Evolutionary conservation across 1,140 invertebrate species (phyloP), one percentile per base, ranked within the genome.

Genomic region (Apolygus lucorum): DNA sequence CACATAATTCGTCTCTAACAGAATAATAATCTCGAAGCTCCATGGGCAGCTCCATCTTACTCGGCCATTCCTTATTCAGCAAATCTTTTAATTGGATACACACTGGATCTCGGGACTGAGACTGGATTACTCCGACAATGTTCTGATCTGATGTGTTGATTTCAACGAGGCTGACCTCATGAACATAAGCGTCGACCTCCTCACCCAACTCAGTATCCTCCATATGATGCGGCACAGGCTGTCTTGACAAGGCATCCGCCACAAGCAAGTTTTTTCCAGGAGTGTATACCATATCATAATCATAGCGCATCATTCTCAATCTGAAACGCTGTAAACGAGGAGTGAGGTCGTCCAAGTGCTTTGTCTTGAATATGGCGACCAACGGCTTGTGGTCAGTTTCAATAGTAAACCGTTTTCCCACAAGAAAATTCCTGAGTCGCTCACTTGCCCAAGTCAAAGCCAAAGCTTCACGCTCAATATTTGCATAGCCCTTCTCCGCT

Each of bases 351-450:
- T 59, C 54, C 11, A 59, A 22, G 4, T 59, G 11, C 22, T 59
- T 59, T 11, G 54, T 59, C 22, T 11, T 59, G 54, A 59, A 59
- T 8, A 59, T 59, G 2, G 11, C 8, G 2, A 22, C 11, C 11
- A 59, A 22, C 4, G 54, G 54, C 54, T 59, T 59, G 22, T 59
- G 54, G 22, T 59, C 54, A 59, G 54, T 59, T 24, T 59, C 54
- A 14, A 59, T 59, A 8, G 22, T 13, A 21, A 17, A 59, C 4
- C 4, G 11, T 24, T 59, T 59, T 4, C 54, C 54, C 2, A 14
- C 4, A 21, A 59, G 54, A 59, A 59, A 59, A 59, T 21, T 11
- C 22, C 22, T 59, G 2, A 59, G 22, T 24, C 54, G 54, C 2
- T 59, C 54, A 59, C 54, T 14, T 4, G 54, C 54, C 54, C 54